phyloP scores from a whole-genome alignment of 2,888 invertebrate genomes.

The Unio delphinus region DNA sequence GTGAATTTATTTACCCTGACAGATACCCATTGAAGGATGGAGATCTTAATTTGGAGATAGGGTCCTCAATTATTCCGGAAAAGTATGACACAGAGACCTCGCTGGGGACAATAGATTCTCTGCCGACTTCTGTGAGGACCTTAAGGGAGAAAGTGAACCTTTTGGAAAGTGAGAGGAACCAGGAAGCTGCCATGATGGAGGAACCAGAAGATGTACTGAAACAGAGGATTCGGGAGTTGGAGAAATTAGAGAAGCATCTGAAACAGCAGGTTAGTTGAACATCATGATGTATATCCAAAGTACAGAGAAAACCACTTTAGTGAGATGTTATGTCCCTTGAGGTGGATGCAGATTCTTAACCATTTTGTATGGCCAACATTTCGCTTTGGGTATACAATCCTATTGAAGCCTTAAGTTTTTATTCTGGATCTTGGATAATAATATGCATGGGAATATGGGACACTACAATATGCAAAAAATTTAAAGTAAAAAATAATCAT shows the following conservation, averaged over 20 bases:
- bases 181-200: slow-evolving; percentile 48
- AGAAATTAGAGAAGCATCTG: slow-evolving; percentile 62
- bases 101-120: slow-evolving; percentile 23
- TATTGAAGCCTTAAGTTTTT: too few species aligned
- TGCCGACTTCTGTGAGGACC: slow-evolving; percentile 27
- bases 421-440: too few species aligned
- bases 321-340: too few species aligned
- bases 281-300: too few species aligned
- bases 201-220: slow-evolving; percentile 62
- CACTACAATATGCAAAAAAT: too few species aligned
- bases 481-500: too few species aligned
- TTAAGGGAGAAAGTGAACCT: slow-evolving; percentile 13
- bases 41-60: slow-evolving; percentile 21
- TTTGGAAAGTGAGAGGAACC: slow-evolving; percentile 1
- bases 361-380: too few species aligned
- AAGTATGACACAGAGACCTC: slow-evolving; percentile 13
- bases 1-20: slow-evolving; percentile 8
- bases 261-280: slow-evolving; percentile 56
- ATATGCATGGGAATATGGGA: too few species aligned
- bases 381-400: too few species aligned
- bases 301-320: too few species aligned
- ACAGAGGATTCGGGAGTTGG: slow-evolving; percentile 62
- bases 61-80: too few species aligned
- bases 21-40: not conserved
- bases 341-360: too few species aligned